Evolutionary conservation across 2,113 vertebrate species (phyloP).

Genomic region (Scopus umbretta): DNA sequence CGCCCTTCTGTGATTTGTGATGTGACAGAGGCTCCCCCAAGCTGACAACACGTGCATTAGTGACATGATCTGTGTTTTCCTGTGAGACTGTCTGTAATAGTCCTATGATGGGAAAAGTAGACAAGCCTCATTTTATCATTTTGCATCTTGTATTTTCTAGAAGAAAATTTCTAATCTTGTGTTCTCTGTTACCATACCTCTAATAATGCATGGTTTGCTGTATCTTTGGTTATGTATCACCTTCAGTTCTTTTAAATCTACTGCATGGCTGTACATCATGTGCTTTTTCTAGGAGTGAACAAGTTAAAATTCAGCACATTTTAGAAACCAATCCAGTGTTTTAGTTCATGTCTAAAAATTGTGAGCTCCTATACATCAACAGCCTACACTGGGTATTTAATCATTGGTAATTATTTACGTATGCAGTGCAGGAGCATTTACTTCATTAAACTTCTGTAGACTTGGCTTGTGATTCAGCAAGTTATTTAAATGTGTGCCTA

Average conservation of each 20-base stretch:
- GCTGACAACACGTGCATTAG: background rate
- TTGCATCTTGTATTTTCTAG: background rate
- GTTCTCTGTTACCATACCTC: background rate
- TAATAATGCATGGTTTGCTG: background rate
- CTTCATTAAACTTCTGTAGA: background rate
- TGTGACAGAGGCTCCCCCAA: background rate
- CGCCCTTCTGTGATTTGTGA: background rate
- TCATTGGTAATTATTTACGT: background rate
- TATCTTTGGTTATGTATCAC: background rate
- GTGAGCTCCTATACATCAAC: background rate
- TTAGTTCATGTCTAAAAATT: background rate
- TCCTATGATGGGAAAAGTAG: background rate
- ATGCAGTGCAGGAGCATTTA: background rate
- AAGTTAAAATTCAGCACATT: background rate
- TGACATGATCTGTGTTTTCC: background rate
- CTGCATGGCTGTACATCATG: background rate
- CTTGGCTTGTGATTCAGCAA: background rate
- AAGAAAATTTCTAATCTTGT: background rate
- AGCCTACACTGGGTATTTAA: background rate
- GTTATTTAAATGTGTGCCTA: background rate
- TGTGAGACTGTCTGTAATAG: background rate
- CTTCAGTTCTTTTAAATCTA: background rate
- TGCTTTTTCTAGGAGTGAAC: background rate
- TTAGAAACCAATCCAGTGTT: background rate
- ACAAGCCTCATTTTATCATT: background rate